Evolutionary conservation across 2,797 vertebrate species (phyloP).

Genomic region (Vultur gryphus): DNA sequence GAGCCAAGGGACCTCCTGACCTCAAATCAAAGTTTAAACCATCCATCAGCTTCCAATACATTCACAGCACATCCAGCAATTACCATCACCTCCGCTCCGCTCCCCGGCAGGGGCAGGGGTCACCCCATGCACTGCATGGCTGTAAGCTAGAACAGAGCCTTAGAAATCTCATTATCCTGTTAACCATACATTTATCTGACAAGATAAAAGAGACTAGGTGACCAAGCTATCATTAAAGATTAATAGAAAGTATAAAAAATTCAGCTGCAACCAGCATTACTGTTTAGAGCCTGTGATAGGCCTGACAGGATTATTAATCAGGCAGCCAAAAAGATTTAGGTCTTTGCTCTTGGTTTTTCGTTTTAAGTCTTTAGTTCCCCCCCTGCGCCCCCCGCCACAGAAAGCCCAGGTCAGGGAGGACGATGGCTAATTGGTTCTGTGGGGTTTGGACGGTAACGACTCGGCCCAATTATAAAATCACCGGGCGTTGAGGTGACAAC

Average conservation of each 20-base stretch:
- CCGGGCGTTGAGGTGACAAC: slow-evolving; percentile 54
- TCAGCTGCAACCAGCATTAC: slow-evolving; percentile 81
- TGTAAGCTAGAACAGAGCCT: slow-evolving; percentile 69
- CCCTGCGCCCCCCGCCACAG: slow-evolving; percentile 66
- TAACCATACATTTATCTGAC: slow-evolving; percentile 93
- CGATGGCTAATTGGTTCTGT: slow-evolving; percentile 84
- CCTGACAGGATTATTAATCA: slow-evolving; percentile 94
- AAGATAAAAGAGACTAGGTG: slow-evolving; percentile 85
- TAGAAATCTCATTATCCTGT: slow-evolving; percentile 93
- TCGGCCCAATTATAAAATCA: slow-evolving; percentile 81
- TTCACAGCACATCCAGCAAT: slow-evolving; percentile 69
- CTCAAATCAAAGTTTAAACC: slow-evolving; percentile 71
- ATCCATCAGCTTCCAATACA: slow-evolving; percentile 73
- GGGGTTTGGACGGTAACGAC: slow-evolving; percentile 80
- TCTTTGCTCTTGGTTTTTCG: slow-evolving; percentile 73
- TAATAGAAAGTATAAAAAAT: slow-evolving; percentile 89
- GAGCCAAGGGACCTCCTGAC: slow-evolving; percentile 71
- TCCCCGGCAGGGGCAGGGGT: slow-evolving; percentile 76
- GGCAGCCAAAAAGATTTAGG: slow-evolving; percentile 82
- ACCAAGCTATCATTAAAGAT: slow-evolving; percentile 90
- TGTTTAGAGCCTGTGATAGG: slow-evolving; percentile 87
- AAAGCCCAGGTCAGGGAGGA: slow-evolving; percentile 78
- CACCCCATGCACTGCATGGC: slow-evolving; percentile 48
- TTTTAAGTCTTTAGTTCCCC: slow-evolving; percentile 77
- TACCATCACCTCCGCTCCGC: slow-evolving; percentile 48